Conservation (phyloP, 1,140 invertebrate genomes). For the Hypothenemus hampei region DNA sequence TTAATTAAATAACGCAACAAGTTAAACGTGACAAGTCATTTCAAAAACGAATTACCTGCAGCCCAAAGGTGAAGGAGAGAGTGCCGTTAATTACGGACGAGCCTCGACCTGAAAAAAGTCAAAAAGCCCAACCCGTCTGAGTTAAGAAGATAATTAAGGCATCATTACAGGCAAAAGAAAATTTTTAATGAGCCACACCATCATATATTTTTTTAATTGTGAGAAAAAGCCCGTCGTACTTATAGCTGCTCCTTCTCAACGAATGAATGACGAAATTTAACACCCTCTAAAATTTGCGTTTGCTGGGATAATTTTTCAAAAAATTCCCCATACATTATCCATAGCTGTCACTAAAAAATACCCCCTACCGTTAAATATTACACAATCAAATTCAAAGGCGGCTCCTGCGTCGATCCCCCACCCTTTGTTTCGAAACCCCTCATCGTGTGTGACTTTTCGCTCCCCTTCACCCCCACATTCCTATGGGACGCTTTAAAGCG, state of each 20-base stretch:
- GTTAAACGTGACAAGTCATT: not conserved
- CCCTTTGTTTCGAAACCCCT: too few relatives aligned
- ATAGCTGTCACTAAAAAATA: not conserved
- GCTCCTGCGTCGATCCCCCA: not conserved
- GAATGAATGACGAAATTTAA: too few relatives aligned
- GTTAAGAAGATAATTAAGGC: constrained; percentile 9
- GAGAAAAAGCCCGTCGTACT: too few relatives aligned
- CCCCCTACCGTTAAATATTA: constrained; percentile 8
- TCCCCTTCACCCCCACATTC: constrained; percentile 2
- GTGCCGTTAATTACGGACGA: constrained; percentile 5
- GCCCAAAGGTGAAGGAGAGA: constrained; percentile 2
- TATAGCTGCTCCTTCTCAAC: too few relatives aligned
- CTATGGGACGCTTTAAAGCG: constrained; percentile 10
- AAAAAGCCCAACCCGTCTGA: not conserved
- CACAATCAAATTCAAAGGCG: constrained; percentile 7
- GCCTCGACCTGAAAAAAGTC: constrained; percentile 5
- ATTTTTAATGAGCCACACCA: constrained; percentile 11
- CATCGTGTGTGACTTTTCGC: constrained; percentile 7
- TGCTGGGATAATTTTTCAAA: too few relatives aligned
- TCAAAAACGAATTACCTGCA: not conserved
- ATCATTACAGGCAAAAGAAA: constrained; percentile 3
- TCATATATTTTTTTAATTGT: not conserved
- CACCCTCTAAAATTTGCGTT: too few relatives aligned
- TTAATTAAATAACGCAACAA: constrained; percentile 6
- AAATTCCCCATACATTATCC: too few relatives aligned